Evolutionary conservation across 1,140 invertebrate species (phyloP).

Genomic region (Lepidotrigona ventralis): DNA sequence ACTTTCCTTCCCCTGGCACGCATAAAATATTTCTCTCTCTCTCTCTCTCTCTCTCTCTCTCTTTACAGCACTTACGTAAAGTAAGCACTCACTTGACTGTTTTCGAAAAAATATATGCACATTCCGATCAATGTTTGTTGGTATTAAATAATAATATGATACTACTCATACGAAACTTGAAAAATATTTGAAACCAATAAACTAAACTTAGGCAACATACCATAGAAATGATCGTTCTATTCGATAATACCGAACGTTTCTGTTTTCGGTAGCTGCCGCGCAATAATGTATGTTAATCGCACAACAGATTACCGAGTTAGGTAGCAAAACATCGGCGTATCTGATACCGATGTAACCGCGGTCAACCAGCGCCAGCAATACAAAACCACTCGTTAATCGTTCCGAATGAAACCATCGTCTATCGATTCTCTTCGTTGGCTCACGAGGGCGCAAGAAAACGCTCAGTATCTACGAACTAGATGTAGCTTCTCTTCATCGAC

Average conservation of each 20-base stretch:
- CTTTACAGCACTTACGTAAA: not conserved
- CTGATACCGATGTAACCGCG: not conserved
- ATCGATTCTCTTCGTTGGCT: not conserved
- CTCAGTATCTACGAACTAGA: not conserved
- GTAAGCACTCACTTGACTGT: not conserved
- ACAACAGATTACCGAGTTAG: not conserved
- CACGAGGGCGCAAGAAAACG: not conserved
- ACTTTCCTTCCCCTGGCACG: not conserved
- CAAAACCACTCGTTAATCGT: slow-evolving; percentile 14
- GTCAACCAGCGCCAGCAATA: not conserved
- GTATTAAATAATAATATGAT: not conserved
- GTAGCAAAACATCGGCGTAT: not conserved
- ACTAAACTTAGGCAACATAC: too few relatives aligned
- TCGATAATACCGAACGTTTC: too few relatives aligned
- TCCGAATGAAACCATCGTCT: not conserved
- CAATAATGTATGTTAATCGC: not conserved
- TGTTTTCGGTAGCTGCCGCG: not conserved
- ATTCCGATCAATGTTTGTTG: not conserved
- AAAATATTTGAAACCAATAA: too few relatives aligned
- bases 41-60: too few relatives aligned
- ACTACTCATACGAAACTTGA: too few relatives aligned
- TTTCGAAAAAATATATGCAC: not conserved
- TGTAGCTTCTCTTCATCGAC: too few relatives aligned
- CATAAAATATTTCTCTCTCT: not conserved
- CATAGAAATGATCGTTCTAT: too few relatives aligned